A percentile compares a stretch with the other conserved stretches of the same genome.
Conservation (phyloP, 2,113 vertebrate species). For the Chrysochloris asiatica region DNA sequence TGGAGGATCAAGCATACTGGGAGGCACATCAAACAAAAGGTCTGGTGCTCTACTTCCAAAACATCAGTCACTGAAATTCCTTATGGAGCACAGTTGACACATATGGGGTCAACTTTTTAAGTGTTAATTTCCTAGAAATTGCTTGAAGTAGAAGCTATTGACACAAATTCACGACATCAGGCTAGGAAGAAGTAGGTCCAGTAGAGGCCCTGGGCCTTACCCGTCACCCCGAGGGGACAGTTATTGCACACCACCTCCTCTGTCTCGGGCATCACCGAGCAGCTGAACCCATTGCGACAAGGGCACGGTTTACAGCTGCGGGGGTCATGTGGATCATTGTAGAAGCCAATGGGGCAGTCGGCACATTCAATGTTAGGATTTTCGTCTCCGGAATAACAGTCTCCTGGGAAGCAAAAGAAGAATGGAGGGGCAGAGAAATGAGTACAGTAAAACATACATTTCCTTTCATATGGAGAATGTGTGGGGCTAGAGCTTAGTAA, state of each 20-base stretch:
- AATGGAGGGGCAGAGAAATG: not conserved
- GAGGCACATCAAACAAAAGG: not conserved
- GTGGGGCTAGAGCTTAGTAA: not conserved
- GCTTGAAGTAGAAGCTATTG: not conserved
- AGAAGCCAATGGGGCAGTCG: conserved; percentile 87
- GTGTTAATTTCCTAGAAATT: not conserved
- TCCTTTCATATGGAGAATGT: not conserved
- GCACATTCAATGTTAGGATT: conserved; percentile 72
- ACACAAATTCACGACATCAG: accelerated
- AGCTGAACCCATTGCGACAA: conserved; percentile 85
- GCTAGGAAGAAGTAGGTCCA: not conserved
- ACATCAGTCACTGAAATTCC: not conserved
- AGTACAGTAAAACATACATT: not conserved
- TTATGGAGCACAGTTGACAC: not conserved
- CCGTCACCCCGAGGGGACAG: conserved; percentile 89
- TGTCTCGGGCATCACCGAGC: conserved; percentile 79
- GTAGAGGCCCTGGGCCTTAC: conserved; percentile 77
- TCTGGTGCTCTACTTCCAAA: not conserved
- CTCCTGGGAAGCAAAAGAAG: conserved; percentile 82
- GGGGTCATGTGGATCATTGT: conserved; percentile 81
- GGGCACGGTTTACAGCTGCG: conserved; percentile 87
- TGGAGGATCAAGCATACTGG: not conserved
- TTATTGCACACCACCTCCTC: conserved; percentile 85
- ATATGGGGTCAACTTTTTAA: too few relatives aligned
- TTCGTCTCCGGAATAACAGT: conserved; percentile 90